Conservation (phyloP, 2,113 vertebrate genomes). For the Corythoichthys haematopterus region DNA sequence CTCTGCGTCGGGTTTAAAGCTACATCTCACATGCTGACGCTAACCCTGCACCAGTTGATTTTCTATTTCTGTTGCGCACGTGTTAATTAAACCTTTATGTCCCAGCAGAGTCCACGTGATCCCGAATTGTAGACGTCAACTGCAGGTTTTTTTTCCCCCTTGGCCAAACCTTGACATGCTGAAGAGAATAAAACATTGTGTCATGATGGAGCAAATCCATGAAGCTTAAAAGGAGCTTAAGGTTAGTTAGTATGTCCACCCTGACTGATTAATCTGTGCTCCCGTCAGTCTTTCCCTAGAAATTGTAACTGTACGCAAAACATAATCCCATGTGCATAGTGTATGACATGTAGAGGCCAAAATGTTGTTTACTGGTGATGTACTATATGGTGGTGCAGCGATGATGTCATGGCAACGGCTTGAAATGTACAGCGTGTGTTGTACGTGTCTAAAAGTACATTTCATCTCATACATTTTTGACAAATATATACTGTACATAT, state of each 20-base stretch:
- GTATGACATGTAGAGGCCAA: background rate
- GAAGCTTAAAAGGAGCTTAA: slow-evolving; percentile 2
- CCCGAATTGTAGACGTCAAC: slow-evolving; percentile 11
- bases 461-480: background rate
- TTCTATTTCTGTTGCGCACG: slow-evolving; percentile 11
- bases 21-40: slow-evolving; percentile 3
- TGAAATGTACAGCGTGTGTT: background rate
- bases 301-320: slow-evolving; percentile 5
- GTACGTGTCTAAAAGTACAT: background rate
- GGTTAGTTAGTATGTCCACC: slow-evolving; percentile 23
- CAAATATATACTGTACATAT: background rate
- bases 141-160: slow-evolving; percentile 2
- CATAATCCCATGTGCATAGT: slow-evolving; percentile 23
- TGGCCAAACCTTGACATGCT: slow-evolving; percentile 9
- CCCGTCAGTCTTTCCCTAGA: slow-evolving; percentile 12
- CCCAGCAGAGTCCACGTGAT: slow-evolving; percentile 16
- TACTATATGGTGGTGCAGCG: background rate
- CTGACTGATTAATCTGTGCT: slow-evolving; percentile 26
- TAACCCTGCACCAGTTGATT: slow-evolving; percentile 3
- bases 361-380: background rate
- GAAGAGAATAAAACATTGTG: background rate
- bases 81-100: slow-evolving; percentile 34
- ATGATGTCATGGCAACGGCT: slow-evolving; percentile 1
- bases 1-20: slow-evolving; percentile 19
- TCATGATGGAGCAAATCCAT: background rate